Base-by-base conservation (phyloP, 2,888 invertebrate species). In the Craniophora ligustri region DNA sequence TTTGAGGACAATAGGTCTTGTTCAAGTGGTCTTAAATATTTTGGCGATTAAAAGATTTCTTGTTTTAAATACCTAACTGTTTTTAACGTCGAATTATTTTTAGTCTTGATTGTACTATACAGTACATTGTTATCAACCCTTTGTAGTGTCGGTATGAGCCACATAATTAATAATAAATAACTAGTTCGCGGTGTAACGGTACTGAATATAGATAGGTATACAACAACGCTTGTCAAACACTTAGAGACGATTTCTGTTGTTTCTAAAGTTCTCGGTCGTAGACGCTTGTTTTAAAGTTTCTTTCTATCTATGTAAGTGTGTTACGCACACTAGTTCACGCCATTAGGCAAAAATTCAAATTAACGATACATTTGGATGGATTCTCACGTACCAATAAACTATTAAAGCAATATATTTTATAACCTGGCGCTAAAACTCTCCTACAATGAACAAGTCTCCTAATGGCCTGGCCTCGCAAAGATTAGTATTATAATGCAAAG, bases 401-500 rank as follows among this genome's bases (percentile, higher is more conserved):
- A 35, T 26, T 6, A 57, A 60, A 59, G 56, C 48, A 45, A 35
- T 35, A 35, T 35, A 19, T 47, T 36, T 67, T 67, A 48, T 19
- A 14, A 63, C 45, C 51, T 39, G 49, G 51, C 51, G 45, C 44
- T 21, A 31, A 40, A 55, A 48, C 32, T 53, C 50, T 58, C 28
- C 57, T 31, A 67, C 8, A 48, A 57, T 39, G 40, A 56, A 42
- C 6, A 36, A 35, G 11, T 35, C 7, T 39, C 18, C 30, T 59
- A 59, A 39, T 48, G 36, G 38, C 39, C 40, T 40, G 36, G 48
- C 45, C 46, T 65, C 54, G 18, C 61, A 53, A 65, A 65, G 23
- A 64, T 68, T 58, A 50, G 41, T 42, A 61, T 72, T 48, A 60
- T 48, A 48, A 42, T 50, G 5, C 34, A 35, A 49, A 44, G 45